phyloP scores from a whole-genome alignment of 2,113 vertebrate genomes.

The Varanus komodoensis region DNA sequence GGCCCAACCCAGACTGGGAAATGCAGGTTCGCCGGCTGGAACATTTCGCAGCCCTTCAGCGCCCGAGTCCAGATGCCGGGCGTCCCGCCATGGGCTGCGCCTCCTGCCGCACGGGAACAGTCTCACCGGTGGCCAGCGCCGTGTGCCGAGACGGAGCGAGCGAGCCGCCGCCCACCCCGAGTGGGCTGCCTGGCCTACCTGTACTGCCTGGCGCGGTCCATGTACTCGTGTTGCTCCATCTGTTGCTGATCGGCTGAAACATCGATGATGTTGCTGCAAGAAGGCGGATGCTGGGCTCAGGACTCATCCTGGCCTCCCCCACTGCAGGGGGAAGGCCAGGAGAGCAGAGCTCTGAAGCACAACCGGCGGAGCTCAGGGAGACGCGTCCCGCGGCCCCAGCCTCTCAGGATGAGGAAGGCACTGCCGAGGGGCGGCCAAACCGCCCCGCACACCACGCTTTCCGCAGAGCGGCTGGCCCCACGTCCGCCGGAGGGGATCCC shows the following conservation, averaged over 20 bases:
- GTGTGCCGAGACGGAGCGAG: not conserved
- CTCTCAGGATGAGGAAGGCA: too few species aligned
- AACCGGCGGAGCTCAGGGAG: too few species aligned
- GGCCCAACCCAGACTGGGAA: not conserved
- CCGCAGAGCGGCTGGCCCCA: too few species aligned
- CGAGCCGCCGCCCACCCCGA: too few species aligned
- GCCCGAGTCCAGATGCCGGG: not conserved
- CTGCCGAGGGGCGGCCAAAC: too few species aligned
- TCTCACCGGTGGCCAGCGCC: not conserved
- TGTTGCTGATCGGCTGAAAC: conserved; percentile 95
- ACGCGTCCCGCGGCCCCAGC: too few species aligned
- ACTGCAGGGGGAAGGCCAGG: not conserved
- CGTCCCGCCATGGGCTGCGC: not conserved
- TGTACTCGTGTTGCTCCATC: conserved; percentile 98
- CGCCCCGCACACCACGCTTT: too few species aligned
- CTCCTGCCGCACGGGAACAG: too few species aligned
- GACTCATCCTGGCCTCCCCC: not conserved
- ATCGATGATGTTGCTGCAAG: conserved; percentile 92
- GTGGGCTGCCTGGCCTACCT: conserved; percentile 77
- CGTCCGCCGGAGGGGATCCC: too few species aligned
- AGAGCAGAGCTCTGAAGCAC: too few species aligned
- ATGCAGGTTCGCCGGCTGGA: too few species aligned
- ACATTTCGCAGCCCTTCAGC: not conserved
- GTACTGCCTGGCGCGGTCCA: conserved; percentile 96
- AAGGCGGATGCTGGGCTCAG: conserved; percentile 2